Conservation (phyloP, 2,888 invertebrate genomes). For the Orchesella flavescens region DNA sequence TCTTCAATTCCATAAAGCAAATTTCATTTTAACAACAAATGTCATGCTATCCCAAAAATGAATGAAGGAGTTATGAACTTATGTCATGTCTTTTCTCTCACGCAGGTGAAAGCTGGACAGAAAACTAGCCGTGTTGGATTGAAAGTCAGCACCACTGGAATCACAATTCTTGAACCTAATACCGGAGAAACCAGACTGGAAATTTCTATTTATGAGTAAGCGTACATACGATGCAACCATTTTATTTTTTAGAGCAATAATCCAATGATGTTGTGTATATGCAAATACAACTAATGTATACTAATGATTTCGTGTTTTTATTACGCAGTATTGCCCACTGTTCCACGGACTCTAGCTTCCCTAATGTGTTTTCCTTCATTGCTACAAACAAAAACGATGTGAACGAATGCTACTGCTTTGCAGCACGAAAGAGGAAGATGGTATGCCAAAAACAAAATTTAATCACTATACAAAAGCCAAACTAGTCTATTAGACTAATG, state of each 20-base stretch:
- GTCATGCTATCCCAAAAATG: neutral
- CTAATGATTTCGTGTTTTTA: neutral
- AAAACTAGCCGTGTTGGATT: conserved; percentile 81
- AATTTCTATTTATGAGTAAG: conserved; percentile 88
- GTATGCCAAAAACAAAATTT: conserved; percentile 74
- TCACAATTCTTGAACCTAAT: conserved; percentile 82
- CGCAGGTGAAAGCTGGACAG: conserved; percentile 78
- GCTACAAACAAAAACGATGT: conserved; percentile 83
- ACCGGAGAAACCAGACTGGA: conserved; percentile 83
- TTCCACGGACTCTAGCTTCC: conserved; percentile 88
- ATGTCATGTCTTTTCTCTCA: conserved; percentile 57
- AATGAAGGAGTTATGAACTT: neutral
- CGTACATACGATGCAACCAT: neutral
- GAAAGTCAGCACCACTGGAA: conserved; percentile 84
- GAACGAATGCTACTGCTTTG: conserved; percentile 90
- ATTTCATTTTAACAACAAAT: neutral
- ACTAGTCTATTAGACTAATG: neutral
- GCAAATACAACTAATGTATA: no score
- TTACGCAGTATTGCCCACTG: conserved; percentile 89
- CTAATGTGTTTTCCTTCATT: conserved; percentile 89
- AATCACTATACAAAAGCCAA: no score
- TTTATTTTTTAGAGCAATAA: neutral
- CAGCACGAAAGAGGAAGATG: conserved; percentile 86
- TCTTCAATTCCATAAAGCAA: conserved; percentile 27
- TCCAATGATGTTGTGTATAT: neutral